phyloP scores from a whole-genome alignment of 1,140 invertebrate genomes.

The Cotesia glomerata region DNA sequence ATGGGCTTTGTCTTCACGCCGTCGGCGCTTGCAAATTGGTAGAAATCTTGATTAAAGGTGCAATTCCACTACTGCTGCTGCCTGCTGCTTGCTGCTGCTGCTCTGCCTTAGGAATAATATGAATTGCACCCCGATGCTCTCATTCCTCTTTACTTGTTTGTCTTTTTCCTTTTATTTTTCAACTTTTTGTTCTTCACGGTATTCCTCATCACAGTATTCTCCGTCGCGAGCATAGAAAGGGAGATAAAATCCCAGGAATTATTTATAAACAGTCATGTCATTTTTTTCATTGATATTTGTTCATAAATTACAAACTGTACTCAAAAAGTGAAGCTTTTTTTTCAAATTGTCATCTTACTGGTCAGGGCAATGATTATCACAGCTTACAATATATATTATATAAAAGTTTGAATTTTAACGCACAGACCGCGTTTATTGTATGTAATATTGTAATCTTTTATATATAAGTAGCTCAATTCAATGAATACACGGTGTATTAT shows the following conservation, averaged over 20 bases:
- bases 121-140: conserved; percentile 39
- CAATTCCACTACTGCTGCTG: conserved; percentile 47
- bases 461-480: conserved; percentile 19
- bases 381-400: too few relatives aligned
- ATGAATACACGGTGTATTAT: conserved; percentile 22
- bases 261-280: too few relatives aligned
- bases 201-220: too few relatives aligned
- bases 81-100: too few relatives aligned
- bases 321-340: too few relatives aligned
- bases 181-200: not conserved
- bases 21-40: conserved; percentile 63
- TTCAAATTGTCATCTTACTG: too few relatives aligned
- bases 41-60: conserved; percentile 66
- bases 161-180: conserved; percentile 1
- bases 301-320: too few relatives aligned
- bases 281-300: too few relatives aligned
- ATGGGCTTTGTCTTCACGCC: conserved; percentile 63
- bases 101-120: conserved; percentile 54
- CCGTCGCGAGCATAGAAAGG: too few relatives aligned
- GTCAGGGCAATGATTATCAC: not conserved
- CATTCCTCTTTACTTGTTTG: not conserved
- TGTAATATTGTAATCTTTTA: conserved; percentile 19
- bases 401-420: too few relatives aligned
- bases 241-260: not conserved
- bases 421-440: too few relatives aligned